Conservation (phyloP, 2,888 invertebrate species). For the Cheilosia scutellata region DNA sequence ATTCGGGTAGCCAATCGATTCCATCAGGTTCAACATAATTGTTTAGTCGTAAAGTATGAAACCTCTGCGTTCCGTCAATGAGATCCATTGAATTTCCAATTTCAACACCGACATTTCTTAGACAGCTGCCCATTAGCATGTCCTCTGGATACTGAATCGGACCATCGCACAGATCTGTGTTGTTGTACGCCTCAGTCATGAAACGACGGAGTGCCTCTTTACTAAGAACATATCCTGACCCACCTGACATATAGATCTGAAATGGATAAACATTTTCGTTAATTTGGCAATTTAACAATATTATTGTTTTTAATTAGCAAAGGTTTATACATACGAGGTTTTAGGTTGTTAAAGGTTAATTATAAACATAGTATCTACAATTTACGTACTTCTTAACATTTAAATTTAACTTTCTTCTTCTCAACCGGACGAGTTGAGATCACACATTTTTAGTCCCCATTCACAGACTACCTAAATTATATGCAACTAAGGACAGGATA, state of each 20-base stretch:
- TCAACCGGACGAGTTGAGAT: no score
- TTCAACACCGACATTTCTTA: slow-evolving; percentile 91
- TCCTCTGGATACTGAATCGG: slow-evolving; percentile 34
- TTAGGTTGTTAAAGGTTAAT: no score
- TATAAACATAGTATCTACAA: no score
- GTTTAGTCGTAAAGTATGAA: slow-evolving; percentile 96
- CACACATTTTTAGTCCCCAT: no score
- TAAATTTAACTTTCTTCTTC: no score
- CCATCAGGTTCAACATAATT: slow-evolving; percentile 93
- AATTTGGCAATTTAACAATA: not conserved
- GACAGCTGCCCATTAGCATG: slow-evolving; percentile 86
- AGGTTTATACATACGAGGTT: no score
- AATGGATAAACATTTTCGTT: not conserved
- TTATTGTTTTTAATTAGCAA: not conserved
- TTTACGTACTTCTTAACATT: no score
- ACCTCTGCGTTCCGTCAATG: slow-evolving; percentile 90
- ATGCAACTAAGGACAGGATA: no score
- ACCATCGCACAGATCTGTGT: slow-evolving; percentile 43
- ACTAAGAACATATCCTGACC: slow-evolving; percentile 95
- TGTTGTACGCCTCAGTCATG: slow-evolving; percentile 89
- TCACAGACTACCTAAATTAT: no score
- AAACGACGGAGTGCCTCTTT: slow-evolving; percentile 90
- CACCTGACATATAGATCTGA: slow-evolving; percentile 93
- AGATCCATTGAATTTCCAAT: slow-evolving; percentile 95
- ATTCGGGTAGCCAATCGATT: slow-evolving; percentile 21